These are phyloP conservation scores for Ommatoiulus sabulosus DNA, from an alignment of 2,888 invertebrate genomes.

Conservation along the genomic window DNA sequence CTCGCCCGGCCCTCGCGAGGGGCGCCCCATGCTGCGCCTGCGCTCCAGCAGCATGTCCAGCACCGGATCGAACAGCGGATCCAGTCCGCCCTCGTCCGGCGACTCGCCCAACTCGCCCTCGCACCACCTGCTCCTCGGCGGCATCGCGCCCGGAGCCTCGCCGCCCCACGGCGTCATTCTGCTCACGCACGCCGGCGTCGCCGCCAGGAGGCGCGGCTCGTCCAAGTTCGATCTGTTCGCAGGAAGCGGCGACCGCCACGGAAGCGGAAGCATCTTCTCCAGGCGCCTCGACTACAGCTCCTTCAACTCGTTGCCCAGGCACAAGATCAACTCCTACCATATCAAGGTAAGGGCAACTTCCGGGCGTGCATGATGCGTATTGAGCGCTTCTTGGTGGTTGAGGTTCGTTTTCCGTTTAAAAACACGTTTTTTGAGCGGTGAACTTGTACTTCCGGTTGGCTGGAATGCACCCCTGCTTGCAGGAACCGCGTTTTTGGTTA, in stretches of 20 bases:
- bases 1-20: conserved; percentile 72
- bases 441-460: no score
- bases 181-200: neutral
- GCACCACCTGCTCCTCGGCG: conserved; percentile 45
- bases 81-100: conserved; percentile 63
- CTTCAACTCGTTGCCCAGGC: conserved; percentile 91
- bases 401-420: no score
- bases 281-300: conserved; percentile 94
- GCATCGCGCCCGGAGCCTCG: no score
- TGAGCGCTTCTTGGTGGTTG: no score
- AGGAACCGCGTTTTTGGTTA: no score
- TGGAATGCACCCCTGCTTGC: no score
- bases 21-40: conserved; percentile 60
- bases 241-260: conserved; percentile 83
- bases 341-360: conserved; percentile 89
- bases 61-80: conserved; percentile 66
- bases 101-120: conserved; percentile 59
- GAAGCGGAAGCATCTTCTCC: conserved; percentile 88
- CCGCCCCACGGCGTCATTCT: neutral
- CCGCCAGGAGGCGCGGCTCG: conserved; percentile 42
- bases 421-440: no score
- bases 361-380: no score
- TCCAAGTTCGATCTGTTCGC: conserved; percentile 57
- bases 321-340: conserved; percentile 98
- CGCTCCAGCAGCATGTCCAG: conserved; percentile 68